Evolutionary conservation across 1,140 invertebrate species (phyloP), one percentile per base, ranked within the genome.

Genomic region (Antheraea mylitta): DNA sequence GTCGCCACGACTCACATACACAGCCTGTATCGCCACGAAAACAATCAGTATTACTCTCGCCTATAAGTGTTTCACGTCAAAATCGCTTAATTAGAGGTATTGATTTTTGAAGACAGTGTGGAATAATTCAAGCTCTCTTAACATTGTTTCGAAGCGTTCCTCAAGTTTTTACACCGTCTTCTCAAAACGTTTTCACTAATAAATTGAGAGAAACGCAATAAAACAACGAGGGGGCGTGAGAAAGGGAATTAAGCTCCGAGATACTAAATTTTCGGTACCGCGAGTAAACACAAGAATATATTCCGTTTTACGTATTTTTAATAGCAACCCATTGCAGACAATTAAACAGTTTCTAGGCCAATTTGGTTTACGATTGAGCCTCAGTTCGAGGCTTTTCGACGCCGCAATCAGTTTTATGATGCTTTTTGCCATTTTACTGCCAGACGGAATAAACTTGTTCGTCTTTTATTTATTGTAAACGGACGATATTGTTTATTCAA

Each of bases 281-380:
- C 18, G 45, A 22, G 48, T 60, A 30, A 58, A 30, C 42, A 22
- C 45, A 37, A 37, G 45, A 69, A 59, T 70, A 58, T 64, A 70
- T 65, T 45, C 18, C 68, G 61, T 68, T 79, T 76, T 73, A 74
- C 73, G 73, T 66, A 71, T 71, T 74, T 79, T 79, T 79, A 75
- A 81, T 77, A 70, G 70, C 69, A 68, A 74, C 74, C 75, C 79
- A 70, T 75, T 81, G 71, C 72, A 71, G 66, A 77, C 78, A 85
- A 87, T 87, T 87, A 85, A 85, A 88, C 81, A 79, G 73, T 82
- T 83, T 71, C 83, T 85, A 82, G 81, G 78, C 81, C 79, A 81
- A 87, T 87, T 79, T 70, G 77, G 73, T 87, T 87, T 87, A 89
- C 86, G 85, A 87, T 74, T 70, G 69, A 72, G 77, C 77, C 73